Percentiles rank a stretch among this genome's conserved stretches.
Evolutionary conservation across 2,797 vertebrate species (phyloP).

Genomic region (Remorina albescens): DNA sequence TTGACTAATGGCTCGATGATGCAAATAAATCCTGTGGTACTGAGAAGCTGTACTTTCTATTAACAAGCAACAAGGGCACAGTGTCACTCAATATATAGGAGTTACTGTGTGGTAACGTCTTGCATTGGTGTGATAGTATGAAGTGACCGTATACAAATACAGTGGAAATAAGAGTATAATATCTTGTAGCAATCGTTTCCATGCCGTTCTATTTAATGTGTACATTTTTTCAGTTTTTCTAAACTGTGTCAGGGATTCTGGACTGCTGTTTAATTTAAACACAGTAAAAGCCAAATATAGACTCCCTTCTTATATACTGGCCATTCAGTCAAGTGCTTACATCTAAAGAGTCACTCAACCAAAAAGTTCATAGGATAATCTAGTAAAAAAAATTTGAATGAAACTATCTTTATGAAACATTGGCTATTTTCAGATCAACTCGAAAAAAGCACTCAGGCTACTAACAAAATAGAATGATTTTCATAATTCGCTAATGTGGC

Average conservation of each 20-base stretch:
- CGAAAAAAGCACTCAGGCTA: neutral
- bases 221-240: conserved; percentile 1
- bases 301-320: conserved; percentile 21
- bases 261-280: conserved; percentile 33
- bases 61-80: conserved; percentile 62
- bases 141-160: conserved; percentile 43
- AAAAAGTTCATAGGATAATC: conserved; percentile 10
- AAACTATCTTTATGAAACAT: neutral
- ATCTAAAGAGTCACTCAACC: conserved; percentile 27
- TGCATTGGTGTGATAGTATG: conserved; percentile 2
- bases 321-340: conserved; percentile 40
- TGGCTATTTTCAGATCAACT: neutral
- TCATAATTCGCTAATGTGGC: neutral
- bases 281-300: conserved; percentile 39
- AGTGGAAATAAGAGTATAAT: too few species aligned
- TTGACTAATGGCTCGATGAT: conserved; percentile 54
- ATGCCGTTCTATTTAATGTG: conserved; percentile 3
- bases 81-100: conserved; percentile 52
- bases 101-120: neutral
- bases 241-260: conserved; percentile 37
- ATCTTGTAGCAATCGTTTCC: too few species aligned
- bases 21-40: conserved; percentile 59
- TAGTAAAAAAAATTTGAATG: conserved; percentile 14
- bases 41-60: conserved; percentile 59
- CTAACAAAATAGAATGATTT: neutral